Evolutionary conservation across 2,888 invertebrate species (phyloP).

Genomic region (Noctua fimbriata): DNA sequence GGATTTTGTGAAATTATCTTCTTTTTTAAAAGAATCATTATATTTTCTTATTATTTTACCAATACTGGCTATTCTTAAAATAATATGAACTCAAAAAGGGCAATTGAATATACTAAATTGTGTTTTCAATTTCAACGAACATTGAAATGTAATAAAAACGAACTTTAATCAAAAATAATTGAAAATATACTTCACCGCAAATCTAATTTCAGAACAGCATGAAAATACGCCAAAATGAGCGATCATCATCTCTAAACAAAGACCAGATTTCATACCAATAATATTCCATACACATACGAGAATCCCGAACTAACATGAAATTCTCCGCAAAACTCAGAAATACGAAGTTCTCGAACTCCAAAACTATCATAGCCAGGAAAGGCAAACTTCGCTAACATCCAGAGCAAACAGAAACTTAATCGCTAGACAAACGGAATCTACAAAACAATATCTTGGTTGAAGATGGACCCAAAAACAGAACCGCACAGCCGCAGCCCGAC

Average conservation of each 20-base stretch:
- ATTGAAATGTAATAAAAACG: background rate
- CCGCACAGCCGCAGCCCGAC: slow-evolving; percentile 68
- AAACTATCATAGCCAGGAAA: slow-evolving; percentile 50
- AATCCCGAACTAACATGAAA: slow-evolving; percentile 7
- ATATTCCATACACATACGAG: background rate
- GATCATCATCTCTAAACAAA: background rate
- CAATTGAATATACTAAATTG: background rate
- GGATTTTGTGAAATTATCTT: slow-evolving; percentile 33
- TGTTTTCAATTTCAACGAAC: slow-evolving; percentile 2
- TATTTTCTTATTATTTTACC: slow-evolving; percentile 20
- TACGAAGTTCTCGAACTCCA: slow-evolving; percentile 7
- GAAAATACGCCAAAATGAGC: background rate
- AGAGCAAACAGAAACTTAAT: slow-evolving; percentile 56
- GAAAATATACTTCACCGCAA: background rate
- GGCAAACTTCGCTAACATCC: slow-evolving; percentile 36
- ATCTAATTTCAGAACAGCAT: background rate
- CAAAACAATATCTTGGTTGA: slow-evolving; percentile 59
- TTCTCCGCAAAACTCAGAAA: slow-evolving; percentile 7
- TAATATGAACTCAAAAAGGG: background rate
- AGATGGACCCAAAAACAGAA: slow-evolving; percentile 69
- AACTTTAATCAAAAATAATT: background rate
- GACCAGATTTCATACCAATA: background rate
- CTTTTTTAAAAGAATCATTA: slow-evolving; percentile 20
- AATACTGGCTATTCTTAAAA: background rate
- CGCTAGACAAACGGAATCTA: slow-evolving; percentile 48